These are phyloP conservation scores for Nomada ferruginata DNA, from an alignment of 2,888 invertebrate species.

Conservation along the genomic window DNA sequence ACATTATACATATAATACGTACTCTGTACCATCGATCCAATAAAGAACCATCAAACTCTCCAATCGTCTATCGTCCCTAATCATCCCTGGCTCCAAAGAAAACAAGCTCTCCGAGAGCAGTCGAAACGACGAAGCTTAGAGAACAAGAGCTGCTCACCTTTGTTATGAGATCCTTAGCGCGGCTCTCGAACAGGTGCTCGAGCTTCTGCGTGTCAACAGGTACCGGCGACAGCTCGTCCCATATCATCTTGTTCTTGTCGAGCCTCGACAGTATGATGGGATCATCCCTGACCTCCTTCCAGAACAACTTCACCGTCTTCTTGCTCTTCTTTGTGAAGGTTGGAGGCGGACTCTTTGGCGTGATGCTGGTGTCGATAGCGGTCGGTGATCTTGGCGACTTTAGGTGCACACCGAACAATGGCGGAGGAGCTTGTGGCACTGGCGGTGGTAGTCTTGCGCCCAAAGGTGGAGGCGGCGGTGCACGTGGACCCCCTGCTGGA, in stretches of 20 bases:
- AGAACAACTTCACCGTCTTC: conserved; percentile 98
- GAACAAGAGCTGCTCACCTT: conserved; percentile 88
- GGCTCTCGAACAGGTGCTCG: conserved; percentile 98
- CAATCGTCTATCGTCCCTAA: conserved; percentile 1
- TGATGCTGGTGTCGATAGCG: conserved; percentile 66
- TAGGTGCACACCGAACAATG: conserved; percentile 81
- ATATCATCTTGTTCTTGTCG: conserved; percentile 89
- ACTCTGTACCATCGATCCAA: conserved; percentile 4
- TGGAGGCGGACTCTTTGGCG: conserved; percentile 78
- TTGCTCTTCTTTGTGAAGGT: conserved; percentile 91
- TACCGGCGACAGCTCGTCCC: conserved; percentile 95
- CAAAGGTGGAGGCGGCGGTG: conserved; percentile 85
- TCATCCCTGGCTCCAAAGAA: not conserved
- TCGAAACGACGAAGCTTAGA: conserved; percentile 1
- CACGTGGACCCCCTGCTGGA: conserved; percentile 84
- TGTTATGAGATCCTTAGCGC: conserved; percentile 96
- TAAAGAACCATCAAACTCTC: not conserved
- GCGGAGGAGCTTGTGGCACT: conserved; percentile 83
- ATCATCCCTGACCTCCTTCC: conserved; percentile 96
- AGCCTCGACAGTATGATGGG: conserved; percentile 87
- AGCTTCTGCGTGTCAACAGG: conserved; percentile 95
- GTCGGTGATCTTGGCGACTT: conserved; percentile 71
- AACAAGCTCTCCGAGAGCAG: conserved; percentile 20
- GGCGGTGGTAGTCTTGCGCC: conserved; percentile 84
- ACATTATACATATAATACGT: too few relatives aligned